Evolutionary conservation across 2,113 vertebrate genomes (phyloP).

Genomic region (Pteronura brasiliensis): DNA sequence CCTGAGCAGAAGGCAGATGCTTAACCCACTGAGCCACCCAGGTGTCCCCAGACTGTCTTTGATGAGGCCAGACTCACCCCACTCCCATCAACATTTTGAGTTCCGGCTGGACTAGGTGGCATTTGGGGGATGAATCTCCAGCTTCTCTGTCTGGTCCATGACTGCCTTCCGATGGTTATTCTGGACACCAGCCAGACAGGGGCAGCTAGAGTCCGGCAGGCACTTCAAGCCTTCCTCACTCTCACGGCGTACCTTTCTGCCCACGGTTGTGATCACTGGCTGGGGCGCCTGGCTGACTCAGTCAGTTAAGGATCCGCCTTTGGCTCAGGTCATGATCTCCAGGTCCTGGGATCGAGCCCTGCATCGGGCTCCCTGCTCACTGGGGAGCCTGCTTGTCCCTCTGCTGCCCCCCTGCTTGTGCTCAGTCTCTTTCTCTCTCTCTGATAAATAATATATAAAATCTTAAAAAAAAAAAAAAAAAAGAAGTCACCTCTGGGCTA

Average conservation of each 20-base stretch:
- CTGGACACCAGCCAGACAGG: background rate
- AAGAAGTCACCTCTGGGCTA: background rate
- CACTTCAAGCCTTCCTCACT: accelerated
- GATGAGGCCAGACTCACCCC: background rate
- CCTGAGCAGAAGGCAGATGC: background rate
- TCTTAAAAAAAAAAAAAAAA: too few relatives aligned
- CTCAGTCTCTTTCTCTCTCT: too few relatives aligned
- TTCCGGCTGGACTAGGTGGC: background rate
- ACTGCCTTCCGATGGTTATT: background rate
- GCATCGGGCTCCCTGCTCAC: too few relatives aligned
- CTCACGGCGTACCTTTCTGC: background rate
- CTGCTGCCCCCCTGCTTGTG: too few relatives aligned
- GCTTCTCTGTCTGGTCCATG: background rate
- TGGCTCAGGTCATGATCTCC: too few relatives aligned
- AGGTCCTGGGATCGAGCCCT: too few relatives aligned
- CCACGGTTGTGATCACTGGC: background rate
- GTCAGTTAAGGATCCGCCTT: too few relatives aligned
- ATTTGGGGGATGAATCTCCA: background rate
- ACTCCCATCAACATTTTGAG: background rate
- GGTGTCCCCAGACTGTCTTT: background rate
- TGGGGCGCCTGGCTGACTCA: too few relatives aligned
- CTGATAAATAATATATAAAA: too few relatives aligned
- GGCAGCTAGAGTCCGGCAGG: background rate
- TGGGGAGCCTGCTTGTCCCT: too few relatives aligned
- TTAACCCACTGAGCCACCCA: background rate